Evolutionary conservation across 2,797 vertebrate genomes (phyloP), one percentile per base, ranked within the genome.

Genomic region (Poecilia wingei): DNA sequence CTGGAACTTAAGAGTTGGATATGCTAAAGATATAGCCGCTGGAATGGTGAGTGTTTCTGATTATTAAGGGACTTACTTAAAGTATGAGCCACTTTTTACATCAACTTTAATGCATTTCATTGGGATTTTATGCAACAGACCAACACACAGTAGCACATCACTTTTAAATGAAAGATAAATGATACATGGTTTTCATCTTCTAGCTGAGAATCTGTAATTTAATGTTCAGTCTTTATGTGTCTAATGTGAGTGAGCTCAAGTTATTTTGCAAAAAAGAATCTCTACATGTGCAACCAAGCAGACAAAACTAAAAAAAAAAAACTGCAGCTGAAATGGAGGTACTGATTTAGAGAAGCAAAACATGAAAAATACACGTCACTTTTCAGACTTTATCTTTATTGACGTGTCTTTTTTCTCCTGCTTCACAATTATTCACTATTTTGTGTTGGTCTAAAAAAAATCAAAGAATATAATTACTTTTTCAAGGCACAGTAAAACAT

Each of bases 1-100:
- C 0, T 99, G 98, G 98, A 96, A 89, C 77, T 91, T 95, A 89
- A 96, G 97, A 82, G 97, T 99, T 80, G 95, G 97, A 93, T 99
- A 97, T 4, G 97, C 97, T 86, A 99, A 97, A 94, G 98, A 99
- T 89, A 98, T 99, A 0, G 96, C 98, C 0, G 95, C 98, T 0
- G 98, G 98, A 85, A 99, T 99, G 98, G 98, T 99, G 85, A 91
- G 93, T 82, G 0, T 47, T 41, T 78, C 14, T 9, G 18, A 2
- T 57, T 59, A 77, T 33, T 22, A 25, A 41, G 20, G 20, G 45
- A 20, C 66, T 41, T 68, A 22, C 14, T 20, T 25, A 68, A 39
- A 39, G 64, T 41, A 39, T 3, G 33, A 14, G 5, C 2, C 14
- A 33, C 31, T 36, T 64, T 66, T 8, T 20, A 2, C 33, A 9